Evolutionary conservation across 2,797 vertebrate species (phyloP).

Genomic region (Dendrocincla fuliginosa): DNA sequence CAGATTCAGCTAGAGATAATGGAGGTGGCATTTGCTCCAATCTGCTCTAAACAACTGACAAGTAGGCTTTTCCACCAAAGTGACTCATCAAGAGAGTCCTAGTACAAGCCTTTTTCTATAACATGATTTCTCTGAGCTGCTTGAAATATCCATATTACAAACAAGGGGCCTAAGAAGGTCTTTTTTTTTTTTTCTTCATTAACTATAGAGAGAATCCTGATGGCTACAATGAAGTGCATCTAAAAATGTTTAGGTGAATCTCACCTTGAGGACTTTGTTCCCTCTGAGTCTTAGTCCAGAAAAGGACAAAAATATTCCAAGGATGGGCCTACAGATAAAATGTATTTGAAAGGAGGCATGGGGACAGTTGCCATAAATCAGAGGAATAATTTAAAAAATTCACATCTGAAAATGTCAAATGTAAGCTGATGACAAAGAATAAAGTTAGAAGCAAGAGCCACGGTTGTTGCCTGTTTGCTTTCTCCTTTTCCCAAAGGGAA

Average conservation of each 20-base stretch:
- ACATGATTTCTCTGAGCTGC: neutral
- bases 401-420: neutral
- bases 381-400: neutral
- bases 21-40: fast-evolving
- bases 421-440: neutral
- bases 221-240: neutral
- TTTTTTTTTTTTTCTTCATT: neutral
- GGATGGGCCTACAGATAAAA: neutral
- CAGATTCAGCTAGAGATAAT: neutral
- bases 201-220: neutral
- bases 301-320: neutral
- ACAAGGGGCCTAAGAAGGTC: neutral
- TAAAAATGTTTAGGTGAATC: neutral
- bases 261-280: neutral
- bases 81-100: neutral
- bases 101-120: neutral
- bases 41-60: neutral
- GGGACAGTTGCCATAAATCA: neutral
- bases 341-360: neutral
- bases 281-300: neutral
- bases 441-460: neutral
- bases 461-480: neutral
- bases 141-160: neutral
- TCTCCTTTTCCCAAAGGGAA: neutral
- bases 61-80: neutral